Evolutionary conservation across 2,113 vertebrate species (phyloP), one percentile per base, ranked within the genome.

Genomic region (Acrocephalus kingi): DNA sequence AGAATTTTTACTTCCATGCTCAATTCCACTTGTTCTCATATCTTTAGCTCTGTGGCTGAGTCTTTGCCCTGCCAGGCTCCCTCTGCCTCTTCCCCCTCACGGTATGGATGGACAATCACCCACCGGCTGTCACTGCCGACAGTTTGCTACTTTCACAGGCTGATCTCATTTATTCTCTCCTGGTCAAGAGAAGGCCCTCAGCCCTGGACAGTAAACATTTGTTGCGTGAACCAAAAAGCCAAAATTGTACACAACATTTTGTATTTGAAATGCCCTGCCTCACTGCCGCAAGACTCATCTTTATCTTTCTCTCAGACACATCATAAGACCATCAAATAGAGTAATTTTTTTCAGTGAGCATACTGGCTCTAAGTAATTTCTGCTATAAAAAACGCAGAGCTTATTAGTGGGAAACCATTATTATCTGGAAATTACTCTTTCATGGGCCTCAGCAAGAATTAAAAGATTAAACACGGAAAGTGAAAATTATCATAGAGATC

Each of bases 401-500:
- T 90, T 68, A 86, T 91, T 93, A 90, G 72, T 24, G 19, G 41
- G 35, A 95, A 96, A 78, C 25, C 51, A 90, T 85, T 90, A 85
- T 90, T 87, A 93, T 79, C 71, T 76, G 58, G 21, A 93, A 96
- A 94, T 90, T 92, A 58, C 77, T 85, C 66, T 71, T 91, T 91
- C 78, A 58, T 37, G 72, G 54, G 62, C 54, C 46, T 87, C 69
- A 69, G 52, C 35, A 86, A 92, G 78, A 93, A 94, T 88, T 91
- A 95, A 93, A 82, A 85, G 51, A 91, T 91, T 93, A 90, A 91
- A 79, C 2, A 7, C 8, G 25, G 67, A 68, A 94, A 96, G 81
- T 83, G 58, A 83, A 91, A 92, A 93, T 87, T 85, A 97, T 91
- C 74, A 23, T 71, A 87, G 3, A 17, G 28, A 94, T 79, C 46